Base-by-base conservation (phyloP, 2,888 invertebrate species). In the Drosophila hamatofila region DNA sequence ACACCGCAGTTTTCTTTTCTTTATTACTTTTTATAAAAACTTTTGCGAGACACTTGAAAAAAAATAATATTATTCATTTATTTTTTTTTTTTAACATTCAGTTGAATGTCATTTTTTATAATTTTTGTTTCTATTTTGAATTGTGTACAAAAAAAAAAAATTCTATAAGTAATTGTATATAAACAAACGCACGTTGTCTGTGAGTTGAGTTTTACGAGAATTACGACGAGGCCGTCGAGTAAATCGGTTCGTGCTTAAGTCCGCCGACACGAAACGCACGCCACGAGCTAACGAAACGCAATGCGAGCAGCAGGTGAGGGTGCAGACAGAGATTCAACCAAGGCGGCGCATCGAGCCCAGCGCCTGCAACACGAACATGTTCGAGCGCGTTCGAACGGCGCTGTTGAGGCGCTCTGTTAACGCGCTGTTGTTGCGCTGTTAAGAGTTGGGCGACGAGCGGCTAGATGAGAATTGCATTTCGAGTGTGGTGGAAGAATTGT, bases 281-380 rank as follows among this genome's bases (percentile, higher is more conserved):
- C 87, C 75, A 89, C 83, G 81, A 86, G 81, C 80, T 85, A 85
- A 88, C 85, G 80, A 83, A 86, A 90, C 87, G 88, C 82, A 77
- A 77, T 77, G 77, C 80, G 75, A 75, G 77, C 71, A 77, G 77
- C 79, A 77, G 77, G 77, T 77, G 77, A 77, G 77, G 75, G 77
- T 79, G 77, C 80, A 77, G 80, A 68, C 55, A 72, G 61, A 76
- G 66, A 72, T 58, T 58, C 63, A 51, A 64, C 27, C 16, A 23
- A 41, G 33, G 59, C 67, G 21, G 44, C 39, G n/a, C 42, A 8
- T 23, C 67, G 39, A 57, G 1, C 55, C 65, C 52, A 21, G 2
- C 62, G 57, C 57, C 42, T 25, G 25, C 71, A 75, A 63, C 75
- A 30, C 72, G 69, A 69, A 76, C 73, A 70, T 70, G 69, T 42